Evolutionary conservation across 2,797 vertebrate genomes (phyloP).

Genomic region (Bryconaethiops microstoma): DNA sequence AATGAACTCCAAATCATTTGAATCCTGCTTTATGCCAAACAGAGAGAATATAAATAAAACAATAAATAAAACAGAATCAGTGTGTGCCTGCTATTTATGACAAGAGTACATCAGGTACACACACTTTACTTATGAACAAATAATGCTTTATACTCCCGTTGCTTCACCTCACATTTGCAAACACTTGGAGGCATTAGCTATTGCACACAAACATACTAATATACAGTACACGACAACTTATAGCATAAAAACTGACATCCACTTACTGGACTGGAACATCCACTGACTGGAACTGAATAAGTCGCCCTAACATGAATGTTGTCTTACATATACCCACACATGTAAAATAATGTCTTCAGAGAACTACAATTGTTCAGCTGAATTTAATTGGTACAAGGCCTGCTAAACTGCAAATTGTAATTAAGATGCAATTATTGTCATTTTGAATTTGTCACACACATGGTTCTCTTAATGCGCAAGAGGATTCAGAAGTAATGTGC

Average conservation of each 20-base stretch:
- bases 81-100: not conserved
- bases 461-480: too few relatives aligned
- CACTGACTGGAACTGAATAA: not conserved
- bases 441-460: too few relatives aligned
- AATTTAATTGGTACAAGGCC: too few relatives aligned
- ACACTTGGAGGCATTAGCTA: slow-evolving; percentile 14
- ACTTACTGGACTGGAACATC: too few relatives aligned
- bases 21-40: slow-evolving; percentile 29
- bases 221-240: not conserved
- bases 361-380: too few relatives aligned
- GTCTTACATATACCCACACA: not conserved
- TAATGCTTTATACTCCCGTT: slow-evolving; percentile 22
- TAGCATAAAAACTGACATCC: not conserved
- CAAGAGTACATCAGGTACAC: too few relatives aligned
- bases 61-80: slow-evolving; percentile 34
- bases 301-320: not conserved
- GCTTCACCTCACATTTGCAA: not conserved
- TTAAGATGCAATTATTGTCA: too few relatives aligned
- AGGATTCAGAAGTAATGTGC: too few relatives aligned
- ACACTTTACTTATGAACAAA: not conserved
- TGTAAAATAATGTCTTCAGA: too few relatives aligned
- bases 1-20: slow-evolving; percentile 15
- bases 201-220: slow-evolving; percentile 15
- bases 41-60: slow-evolving; percentile 40
- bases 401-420: too few relatives aligned